phyloP scores from a whole-genome alignment of 2,888 invertebrate species.

The Heliconius cydno region DNA sequence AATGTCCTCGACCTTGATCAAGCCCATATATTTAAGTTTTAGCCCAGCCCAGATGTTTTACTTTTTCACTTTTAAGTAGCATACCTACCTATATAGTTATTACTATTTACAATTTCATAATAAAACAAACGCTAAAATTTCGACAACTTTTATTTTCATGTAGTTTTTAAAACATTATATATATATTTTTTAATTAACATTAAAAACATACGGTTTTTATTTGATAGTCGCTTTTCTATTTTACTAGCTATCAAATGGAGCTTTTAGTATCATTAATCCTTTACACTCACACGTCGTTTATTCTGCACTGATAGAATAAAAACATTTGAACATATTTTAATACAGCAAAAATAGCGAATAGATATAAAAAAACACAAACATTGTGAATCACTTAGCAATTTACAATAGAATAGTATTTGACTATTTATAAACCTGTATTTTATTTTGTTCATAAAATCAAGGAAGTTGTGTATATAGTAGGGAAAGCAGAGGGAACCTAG shows the following conservation, averaged over 20 bases:
- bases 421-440: neutral
- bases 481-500: neutral
- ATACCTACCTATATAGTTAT: too few species aligned
- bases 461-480: too few species aligned
- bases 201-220: neutral
- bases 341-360: constrained; percentile 1
- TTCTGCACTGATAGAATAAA: constrained; percentile 5
- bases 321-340: neutral
- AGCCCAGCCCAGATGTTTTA: too few species aligned
- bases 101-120: too few species aligned
- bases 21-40: too few species aligned
- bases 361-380: neutral
- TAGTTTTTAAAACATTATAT: neutral
- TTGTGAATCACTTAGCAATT: constrained; percentile 12
- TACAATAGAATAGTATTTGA: neutral
- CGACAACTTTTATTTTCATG: too few species aligned
- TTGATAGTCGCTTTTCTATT: neutral
- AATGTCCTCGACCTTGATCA: too few species aligned
- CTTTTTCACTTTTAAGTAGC: too few species aligned
- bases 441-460: neutral
- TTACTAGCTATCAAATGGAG: constrained; percentile 8
- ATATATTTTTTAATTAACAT: neutral
- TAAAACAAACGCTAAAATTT: too few species aligned
- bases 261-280: constrained; percentile 26
- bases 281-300: constrained; percentile 8